Evolutionary conservation across 2,797 vertebrate species (phyloP).

Genomic region (Enteromius mattozi): DNA sequence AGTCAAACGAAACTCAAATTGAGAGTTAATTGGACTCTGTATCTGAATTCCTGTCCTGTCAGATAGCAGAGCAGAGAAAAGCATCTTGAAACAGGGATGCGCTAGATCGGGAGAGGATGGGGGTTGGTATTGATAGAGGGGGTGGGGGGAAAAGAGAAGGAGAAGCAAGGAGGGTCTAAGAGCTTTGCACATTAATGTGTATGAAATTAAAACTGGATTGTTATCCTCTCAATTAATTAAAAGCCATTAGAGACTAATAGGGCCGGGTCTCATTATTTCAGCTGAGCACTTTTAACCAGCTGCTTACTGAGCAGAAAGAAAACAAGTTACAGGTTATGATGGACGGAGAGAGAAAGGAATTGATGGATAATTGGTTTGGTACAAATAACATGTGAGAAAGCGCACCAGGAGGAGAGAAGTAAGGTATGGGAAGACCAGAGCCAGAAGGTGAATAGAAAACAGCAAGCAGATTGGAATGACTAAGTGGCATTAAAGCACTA

Average conservation of each 20-base stretch:
- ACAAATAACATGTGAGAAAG: conserved; percentile 47
- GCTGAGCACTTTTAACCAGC: conserved; percentile 14
- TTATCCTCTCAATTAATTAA: conserved; percentile 60
- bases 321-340: conserved; percentile 36
- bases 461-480: conserved; percentile 29
- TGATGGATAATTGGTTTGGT: conserved; percentile 45
- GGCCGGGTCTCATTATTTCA: conserved; percentile 49
- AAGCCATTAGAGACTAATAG: conserved; percentile 56
- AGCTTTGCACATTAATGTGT: conserved; percentile 46
- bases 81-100: background rate
- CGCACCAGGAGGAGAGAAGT: conserved; percentile 32
- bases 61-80: conserved; percentile 16
- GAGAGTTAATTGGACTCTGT: conserved; percentile 12
- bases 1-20: conserved; percentile 22
- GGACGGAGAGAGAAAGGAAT: conserved; percentile 33
- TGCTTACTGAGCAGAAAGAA: conserved; percentile 21
- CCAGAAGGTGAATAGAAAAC: conserved; percentile 39
- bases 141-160: background rate
- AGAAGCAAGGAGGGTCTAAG: conserved; percentile 19
- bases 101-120: background rate
- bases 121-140: background rate
- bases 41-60: conserved; percentile 5
- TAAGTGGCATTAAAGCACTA: conserved; percentile 47
- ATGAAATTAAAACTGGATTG: conserved; percentile 59
- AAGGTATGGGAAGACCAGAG: conserved; percentile 35